A percentile compares a stretch with the other conserved stretches of the same genome.
phyloP scores from a whole-genome alignment of 2,113 vertebrate species.

The Passer montanus region DNA sequence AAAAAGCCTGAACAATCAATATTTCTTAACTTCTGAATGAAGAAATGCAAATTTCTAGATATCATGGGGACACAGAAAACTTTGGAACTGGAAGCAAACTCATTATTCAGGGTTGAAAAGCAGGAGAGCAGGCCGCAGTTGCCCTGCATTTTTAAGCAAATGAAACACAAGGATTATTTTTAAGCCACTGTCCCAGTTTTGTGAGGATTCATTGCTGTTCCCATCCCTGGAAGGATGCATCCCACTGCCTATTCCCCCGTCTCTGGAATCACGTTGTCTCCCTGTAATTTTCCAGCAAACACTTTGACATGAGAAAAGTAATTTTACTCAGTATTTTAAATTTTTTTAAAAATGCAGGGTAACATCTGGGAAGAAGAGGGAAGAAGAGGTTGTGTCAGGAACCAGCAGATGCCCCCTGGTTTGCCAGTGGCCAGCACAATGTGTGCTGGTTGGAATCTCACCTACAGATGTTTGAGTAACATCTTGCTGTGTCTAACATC shows the following conservation, averaged over 20 bases:
- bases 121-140: not conserved
- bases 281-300: not conserved
- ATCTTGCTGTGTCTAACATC: not conserved
- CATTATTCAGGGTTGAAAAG: not conserved
- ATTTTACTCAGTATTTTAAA: not conserved
- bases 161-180: accelerated
- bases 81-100: not conserved
- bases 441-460: not conserved
- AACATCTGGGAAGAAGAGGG: not conserved
- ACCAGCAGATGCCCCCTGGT: not conserved
- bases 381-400: not conserved
- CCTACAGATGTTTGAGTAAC: not conserved
- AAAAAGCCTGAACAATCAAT: not conserved
- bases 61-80: not conserved
- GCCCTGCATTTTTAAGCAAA: not conserved
- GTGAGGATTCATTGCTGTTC: not conserved
- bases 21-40: not conserved
- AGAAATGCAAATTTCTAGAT: not conserved
- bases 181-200: not conserved
- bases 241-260: not conserved
- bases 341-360: not conserved
- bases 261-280: not conserved
- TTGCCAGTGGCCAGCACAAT: not conserved
- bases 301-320: not conserved
- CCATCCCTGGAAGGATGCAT: not conserved